These are phyloP conservation scores for Enteromius unitaeniatus DNA, from an alignment of 2,797 vertebrate species.

Conservation along the genomic window DNA sequence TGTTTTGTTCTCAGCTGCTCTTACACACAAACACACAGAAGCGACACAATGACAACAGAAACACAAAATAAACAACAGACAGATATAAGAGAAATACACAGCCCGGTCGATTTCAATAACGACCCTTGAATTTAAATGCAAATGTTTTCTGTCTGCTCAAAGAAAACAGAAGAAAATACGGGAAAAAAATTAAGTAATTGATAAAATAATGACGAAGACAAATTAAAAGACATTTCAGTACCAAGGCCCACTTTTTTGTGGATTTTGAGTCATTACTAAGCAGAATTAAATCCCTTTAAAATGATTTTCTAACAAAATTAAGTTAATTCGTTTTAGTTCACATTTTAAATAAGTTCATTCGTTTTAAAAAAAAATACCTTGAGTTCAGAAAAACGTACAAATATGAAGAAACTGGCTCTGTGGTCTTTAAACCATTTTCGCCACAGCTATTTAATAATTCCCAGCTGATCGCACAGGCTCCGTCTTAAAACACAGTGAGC, in stretches of 20 bases:
- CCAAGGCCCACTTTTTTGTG: neutral
- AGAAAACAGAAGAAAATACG: neutral
- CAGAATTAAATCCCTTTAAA: neutral
- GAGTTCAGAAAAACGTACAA: neutral
- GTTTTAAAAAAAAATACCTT: neutral
- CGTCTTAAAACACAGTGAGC: slow-evolving; percentile 5
- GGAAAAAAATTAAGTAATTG: too few species aligned
- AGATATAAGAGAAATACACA: neutral
- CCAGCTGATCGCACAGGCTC: slow-evolving; percentile 46
- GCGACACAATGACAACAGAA: neutral
- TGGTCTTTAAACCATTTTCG: slow-evolving; percentile 18
- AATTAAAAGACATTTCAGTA: neutral
- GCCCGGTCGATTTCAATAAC: neutral
- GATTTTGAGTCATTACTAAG: neutral
- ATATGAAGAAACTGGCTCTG: slow-evolving; percentile 5
- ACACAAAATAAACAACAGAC: neutral
- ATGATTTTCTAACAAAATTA: neutral
- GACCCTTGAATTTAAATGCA: neutral
- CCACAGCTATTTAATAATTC: slow-evolving; percentile 50
- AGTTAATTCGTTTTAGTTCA: neutral
- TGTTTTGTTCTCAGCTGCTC: slow-evolving; percentile 27
- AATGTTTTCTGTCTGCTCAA: neutral
- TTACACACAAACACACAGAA: neutral
- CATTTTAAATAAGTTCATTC: neutral
- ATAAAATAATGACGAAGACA: neutral